Evolutionary conservation across 2,113 vertebrate genomes (phyloP).

Genomic region (Syngnathus scovelli): DNA sequence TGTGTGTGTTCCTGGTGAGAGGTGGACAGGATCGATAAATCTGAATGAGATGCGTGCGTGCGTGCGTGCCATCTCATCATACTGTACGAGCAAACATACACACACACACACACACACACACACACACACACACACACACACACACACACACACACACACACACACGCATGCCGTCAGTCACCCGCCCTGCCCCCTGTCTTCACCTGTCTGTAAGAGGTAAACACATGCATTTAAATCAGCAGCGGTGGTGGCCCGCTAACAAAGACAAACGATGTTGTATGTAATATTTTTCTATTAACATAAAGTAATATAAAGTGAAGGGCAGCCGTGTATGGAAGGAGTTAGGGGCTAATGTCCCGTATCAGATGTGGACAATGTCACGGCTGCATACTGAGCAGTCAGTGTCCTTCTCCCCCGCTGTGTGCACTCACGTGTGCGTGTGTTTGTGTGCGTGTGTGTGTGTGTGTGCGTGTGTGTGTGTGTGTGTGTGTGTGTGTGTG

Average conservation of each 20-base stretch:
- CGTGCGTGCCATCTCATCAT: conserved; percentile 39
- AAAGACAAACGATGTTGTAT: conserved; percentile 99
- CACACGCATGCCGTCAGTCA: conserved; percentile 42
- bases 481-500: conserved; percentile 3
- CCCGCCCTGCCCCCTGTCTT: conserved; percentile 73
- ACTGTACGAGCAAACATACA: conserved; percentile 19
- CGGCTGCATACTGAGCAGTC: conserved; percentile 99
- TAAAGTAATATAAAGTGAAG: conserved; percentile 99
- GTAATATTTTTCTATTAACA: conserved; percentile 99
- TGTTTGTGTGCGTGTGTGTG: too few relatives aligned
- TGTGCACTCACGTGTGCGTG: conserved; percentile 87
- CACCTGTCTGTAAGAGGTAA: conserved; percentile 81
- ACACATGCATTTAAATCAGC: conserved; percentile 90
- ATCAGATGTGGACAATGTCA: conserved; percentile 99
- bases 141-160: conserved; percentile 1
- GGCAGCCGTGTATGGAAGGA: conserved; percentile 99
- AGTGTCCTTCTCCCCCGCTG: conserved; percentile 94
- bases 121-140: conserved; percentile 12
- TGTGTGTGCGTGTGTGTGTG: conserved; percentile 70
- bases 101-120: neutral
- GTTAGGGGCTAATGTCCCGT: conserved; percentile 99
- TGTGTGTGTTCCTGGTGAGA: conserved; percentile 36
- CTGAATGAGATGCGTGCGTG: conserved; percentile 50
- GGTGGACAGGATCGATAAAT: conserved; percentile 69
- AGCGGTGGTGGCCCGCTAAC: conserved; percentile 76